Base-by-base conservation (phyloP, 1,140 invertebrate species). In the Sipha flava region DNA sequence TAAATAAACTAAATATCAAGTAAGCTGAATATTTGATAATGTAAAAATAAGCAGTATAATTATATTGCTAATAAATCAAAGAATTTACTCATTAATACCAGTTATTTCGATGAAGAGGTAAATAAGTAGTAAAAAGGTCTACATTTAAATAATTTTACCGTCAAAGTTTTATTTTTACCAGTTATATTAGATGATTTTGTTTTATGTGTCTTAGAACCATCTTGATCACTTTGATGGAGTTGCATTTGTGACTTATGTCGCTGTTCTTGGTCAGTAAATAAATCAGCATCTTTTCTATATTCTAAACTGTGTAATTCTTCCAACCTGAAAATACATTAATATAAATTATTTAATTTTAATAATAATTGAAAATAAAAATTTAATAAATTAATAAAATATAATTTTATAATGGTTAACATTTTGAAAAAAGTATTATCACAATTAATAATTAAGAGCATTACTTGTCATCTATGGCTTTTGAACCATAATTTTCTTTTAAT, bases 161-260 rank as follows among this genome's bases (percentile, higher is more conserved):
- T n/a, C n/a, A n/a, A n/a, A n/a, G n/a, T n/a, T n/a, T n/a, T n/a
- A n/a, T n/a, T 37, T 37, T 66, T 66, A 66, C 62, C 62, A 4
- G 62, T 66, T 16, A 16, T 14, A 14, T 66, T 68, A 10, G 16
- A 18, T 23, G 66, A 47, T 6, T 68, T 68, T 18, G 14, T 14
- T 68, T 9, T 21, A 10, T 26, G 40, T 0, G 16, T 18, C 29
- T 16, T 68, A 7, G 66, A 45, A 68, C 23, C 16, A 29, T 68
- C 5, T 18, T 68, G 21, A 14, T 21, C 12, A 68, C 3, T 45
- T 68, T 68, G 23, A 45, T 68, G 66, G 6, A 77, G 49, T 26
- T 57, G 14, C 72, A 77, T 77, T 77, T 77, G 72, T 31, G 72
- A 77, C 18, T 18, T 54, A 57, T 77, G 72, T 57, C 72, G 26